A percentile compares a stretch with the other conserved stretches of the same genome.
Evolutionary conservation across 2,888 invertebrate genomes (phyloP).

Genomic region (Gymnosoma rotundatum): DNA sequence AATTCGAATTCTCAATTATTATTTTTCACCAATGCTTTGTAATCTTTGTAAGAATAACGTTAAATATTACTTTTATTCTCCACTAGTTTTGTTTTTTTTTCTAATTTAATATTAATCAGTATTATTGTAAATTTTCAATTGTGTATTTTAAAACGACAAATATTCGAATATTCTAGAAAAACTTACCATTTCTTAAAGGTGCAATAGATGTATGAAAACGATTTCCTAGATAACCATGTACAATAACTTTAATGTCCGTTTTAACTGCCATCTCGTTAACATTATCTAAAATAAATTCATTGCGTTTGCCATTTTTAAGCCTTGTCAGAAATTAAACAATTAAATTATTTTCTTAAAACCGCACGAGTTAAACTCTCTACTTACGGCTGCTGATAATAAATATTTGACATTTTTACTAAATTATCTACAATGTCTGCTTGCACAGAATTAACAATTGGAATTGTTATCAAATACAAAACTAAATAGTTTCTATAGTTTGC

Average conservation of each 20-base stretch:
- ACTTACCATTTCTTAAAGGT: conserved; percentile 77
- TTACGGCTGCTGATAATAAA: conserved; percentile 75
- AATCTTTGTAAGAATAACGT: too few relatives aligned
- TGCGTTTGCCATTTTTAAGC: conserved; percentile 51
- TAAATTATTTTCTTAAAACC: background rate
- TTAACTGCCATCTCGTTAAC: conserved; percentile 69
- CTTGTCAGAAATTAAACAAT: conserved; percentile 20
- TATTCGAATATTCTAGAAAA: background rate
- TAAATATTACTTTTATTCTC: too few relatives aligned
- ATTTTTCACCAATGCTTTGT: too few relatives aligned
- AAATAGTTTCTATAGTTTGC: background rate
- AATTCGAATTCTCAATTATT: too few relatives aligned
- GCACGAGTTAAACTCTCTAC: conserved; percentile 3
- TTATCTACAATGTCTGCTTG: conserved; percentile 5
- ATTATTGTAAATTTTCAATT: too few relatives aligned
- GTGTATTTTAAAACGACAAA: too few relatives aligned
- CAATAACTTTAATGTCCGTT: conserved; percentile 77
- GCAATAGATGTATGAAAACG: conserved; percentile 77
- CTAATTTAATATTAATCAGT: too few relatives aligned
- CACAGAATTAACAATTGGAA: background rate
- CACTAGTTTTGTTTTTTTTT: too few relatives aligned
- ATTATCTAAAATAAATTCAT: conserved; percentile 73
- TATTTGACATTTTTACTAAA: conserved; percentile 71
- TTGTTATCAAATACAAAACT: background rate
- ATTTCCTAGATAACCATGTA: conserved; percentile 80